Base-by-base conservation (phyloP, 92 coral and sea anemone species). In the Plumapathes pennacea region DNA sequence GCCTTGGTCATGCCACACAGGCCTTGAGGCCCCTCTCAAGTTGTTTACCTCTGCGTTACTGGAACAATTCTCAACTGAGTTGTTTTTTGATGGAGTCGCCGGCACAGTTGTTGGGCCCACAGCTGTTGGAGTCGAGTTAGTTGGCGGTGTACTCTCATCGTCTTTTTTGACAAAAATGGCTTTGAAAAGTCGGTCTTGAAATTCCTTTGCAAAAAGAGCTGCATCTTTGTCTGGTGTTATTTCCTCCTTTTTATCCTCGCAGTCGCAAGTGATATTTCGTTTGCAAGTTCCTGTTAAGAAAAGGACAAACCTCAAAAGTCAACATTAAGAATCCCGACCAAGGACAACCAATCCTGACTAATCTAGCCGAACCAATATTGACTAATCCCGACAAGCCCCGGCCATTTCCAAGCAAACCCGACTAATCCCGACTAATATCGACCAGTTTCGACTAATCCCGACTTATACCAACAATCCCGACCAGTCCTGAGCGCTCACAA, bases 131-230 rank as follows among this genome's bases (percentile, higher is more conserved):
- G 78, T 36, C 4, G 19, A 31, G 36, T 62, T 70, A 7, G 79
- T 70, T 19, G 73, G 83, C 13, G 66, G 44, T 4, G 28, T 12
- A 10, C 60, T 68, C 15, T 38, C 48, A n/a, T 72, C 77, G 36
- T 85, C 85, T 43, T 74, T 57, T 23, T 76, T 85, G 1, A 64
- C 79, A 47, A 91, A 91, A n/a, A 91, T 21, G 7, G 73, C 38
- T 46, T 28, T 52, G 43, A 66, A 67, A 44, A 91, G 64, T 43
- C 32, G 47, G 75, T 91, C 96, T 64, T 91, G 97, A 53, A 91
- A 91, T 46, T 91, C 96, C 55, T 76, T 91, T 14, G 97, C 97
- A 58, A 91, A 91, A 10, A 83, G 47, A 11, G 97, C 97, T 2
- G 90, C 91, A 30, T 68, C 82, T 53, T 64, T 84, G 44, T 91